phyloP scores from a whole-genome alignment of 2,113 vertebrate species.

The Mungos mungo region DNA sequence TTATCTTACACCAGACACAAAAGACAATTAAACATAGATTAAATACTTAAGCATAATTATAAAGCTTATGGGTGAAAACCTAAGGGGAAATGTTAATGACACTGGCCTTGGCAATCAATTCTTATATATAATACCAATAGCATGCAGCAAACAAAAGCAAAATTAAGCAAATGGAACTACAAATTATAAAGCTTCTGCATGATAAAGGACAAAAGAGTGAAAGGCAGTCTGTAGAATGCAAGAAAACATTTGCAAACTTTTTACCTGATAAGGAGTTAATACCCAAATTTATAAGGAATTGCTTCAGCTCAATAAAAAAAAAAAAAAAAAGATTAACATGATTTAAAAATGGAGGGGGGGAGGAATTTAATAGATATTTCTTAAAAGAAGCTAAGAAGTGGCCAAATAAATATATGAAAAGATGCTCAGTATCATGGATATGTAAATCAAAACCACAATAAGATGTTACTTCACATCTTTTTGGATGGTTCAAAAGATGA shows the following conservation, averaged over 20 bases:
- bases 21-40: background rate
- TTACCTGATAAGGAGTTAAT: background rate
- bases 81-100: background rate
- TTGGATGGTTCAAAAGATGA: background rate
- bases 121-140: background rate
- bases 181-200: background rate
- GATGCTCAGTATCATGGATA: background rate
- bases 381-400: background rate
- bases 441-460: background rate
- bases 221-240: background rate
- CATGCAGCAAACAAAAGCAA: background rate
- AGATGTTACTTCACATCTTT: background rate
- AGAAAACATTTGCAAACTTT: background rate
- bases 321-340: background rate
- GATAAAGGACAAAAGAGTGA: background rate
- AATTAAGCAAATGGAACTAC: background rate
- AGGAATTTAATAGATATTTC: background rate
- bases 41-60: background rate
- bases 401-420: background rate
- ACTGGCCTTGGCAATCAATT: background rate
- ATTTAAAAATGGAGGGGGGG: background rate
- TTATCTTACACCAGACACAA: background rate
- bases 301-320: background rate
- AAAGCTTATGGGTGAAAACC: background rate
- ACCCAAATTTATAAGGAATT: background rate